Conservation (phyloP, 2,888 invertebrate species). For the Argyra leucocephala region DNA sequence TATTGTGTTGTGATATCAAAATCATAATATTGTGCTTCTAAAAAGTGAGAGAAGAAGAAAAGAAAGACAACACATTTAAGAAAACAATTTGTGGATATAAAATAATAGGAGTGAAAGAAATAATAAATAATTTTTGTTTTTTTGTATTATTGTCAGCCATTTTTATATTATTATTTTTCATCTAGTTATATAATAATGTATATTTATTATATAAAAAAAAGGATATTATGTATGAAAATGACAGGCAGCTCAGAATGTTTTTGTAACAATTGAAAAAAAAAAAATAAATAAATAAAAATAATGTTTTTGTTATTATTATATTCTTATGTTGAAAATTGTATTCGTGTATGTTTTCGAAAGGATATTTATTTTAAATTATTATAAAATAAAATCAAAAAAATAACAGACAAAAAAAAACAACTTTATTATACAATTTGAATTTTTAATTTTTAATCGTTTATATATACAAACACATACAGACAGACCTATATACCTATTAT, state of each 20-base stretch:
- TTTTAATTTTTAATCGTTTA: background rate
- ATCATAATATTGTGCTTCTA: too few relatives aligned
- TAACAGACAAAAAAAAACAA: background rate
- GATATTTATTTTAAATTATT: background rate
- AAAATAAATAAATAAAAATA: background rate
- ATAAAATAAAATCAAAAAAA: too few relatives aligned
- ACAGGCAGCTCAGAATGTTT: background rate
- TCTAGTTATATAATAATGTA: background rate
- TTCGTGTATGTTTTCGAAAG: background rate
- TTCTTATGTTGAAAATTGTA: too few relatives aligned
- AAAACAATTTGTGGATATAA: too few relatives aligned
- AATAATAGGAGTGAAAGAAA: background rate
- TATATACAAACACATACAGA: background rate
- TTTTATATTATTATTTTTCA: background rate
- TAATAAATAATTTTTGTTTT: background rate
- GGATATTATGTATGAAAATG: conserved; percentile 1
- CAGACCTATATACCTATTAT: too few relatives aligned
- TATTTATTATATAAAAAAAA: background rate
- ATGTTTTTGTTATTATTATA: too few relatives aligned
- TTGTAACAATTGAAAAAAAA: background rate
- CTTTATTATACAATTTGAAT: background rate
- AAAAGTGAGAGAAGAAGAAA: too few relatives aligned
- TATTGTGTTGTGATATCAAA: too few relatives aligned
- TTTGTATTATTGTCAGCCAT: background rate
- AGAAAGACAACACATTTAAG: too few relatives aligned